Percentiles rank a stretch among this genome's conserved stretches.
Evolutionary conservation across 2,113 vertebrate species (phyloP).

Genomic region (Hippocampus zosterae): DNA sequence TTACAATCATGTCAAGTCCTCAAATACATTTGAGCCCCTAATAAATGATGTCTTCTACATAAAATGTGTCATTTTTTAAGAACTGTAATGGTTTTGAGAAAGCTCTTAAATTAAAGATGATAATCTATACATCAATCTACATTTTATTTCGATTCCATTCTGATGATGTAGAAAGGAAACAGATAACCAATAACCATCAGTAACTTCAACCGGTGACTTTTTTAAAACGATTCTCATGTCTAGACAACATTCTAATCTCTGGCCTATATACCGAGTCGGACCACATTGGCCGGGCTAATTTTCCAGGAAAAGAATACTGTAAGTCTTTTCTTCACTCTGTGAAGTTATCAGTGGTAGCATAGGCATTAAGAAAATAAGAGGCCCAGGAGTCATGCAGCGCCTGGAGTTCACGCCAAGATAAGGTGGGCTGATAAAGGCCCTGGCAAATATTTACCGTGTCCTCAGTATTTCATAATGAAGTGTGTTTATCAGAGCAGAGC

Average conservation of each 20-base stretch:
- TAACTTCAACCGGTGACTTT: conserved; percentile 10
- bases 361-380: conserved; percentile 65
- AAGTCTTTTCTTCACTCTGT: conserved; percentile 24
- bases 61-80: too few relatives aligned
- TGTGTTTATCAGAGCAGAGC: conserved; percentile 71
- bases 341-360: conserved; percentile 52
- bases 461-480: conserved; percentile 73
- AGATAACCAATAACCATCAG: conserved; percentile 31
- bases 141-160: neutral
- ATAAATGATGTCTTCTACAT: too few relatives aligned
- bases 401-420: conserved; percentile 71
- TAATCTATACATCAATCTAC: neutral
- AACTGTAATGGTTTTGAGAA: too few relatives aligned
- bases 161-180: neutral
- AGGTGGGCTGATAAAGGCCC: conserved; percentile 57
- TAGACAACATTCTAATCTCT: conserved; percentile 19
- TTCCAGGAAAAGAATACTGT: conserved; percentile 30
- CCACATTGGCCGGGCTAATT: neutral
- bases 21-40: too few relatives aligned
- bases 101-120: too few relatives aligned
- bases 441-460: conserved; percentile 74
- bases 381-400: conserved; percentile 55
- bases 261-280: conserved; percentile 12
- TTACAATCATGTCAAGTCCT: too few relatives aligned
- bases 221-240: neutral